Percentiles rank a stretch among this genome's conserved stretches.
phyloP scores from a whole-genome alignment of 2,888 invertebrate species.

The Napeogenes sylphis region DNA sequence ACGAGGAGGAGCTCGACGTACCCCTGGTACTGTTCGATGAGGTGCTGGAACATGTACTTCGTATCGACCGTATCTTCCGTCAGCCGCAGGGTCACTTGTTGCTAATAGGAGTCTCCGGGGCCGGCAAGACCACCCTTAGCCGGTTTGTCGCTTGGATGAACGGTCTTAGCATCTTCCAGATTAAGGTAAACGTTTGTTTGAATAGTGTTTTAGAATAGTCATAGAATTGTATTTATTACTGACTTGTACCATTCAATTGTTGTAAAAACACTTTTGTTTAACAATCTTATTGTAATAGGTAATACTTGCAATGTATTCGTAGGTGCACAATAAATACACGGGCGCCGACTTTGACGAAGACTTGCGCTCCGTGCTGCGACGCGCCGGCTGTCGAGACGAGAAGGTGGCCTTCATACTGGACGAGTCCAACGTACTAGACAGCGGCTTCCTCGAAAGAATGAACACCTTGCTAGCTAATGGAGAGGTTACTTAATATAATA shows the following conservation, averaged over 20 bases:
- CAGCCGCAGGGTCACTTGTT: constrained; percentile 99
- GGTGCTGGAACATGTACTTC: constrained; percentile 98
- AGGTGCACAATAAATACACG: constrained; percentile 99
- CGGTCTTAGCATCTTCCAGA: constrained; percentile 98
- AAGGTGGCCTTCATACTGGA: constrained; percentile 99
- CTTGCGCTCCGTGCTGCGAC: constrained; percentile 89
- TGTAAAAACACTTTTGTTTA: too few species aligned
- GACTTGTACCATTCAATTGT: too few species aligned
- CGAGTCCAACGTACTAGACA: constrained; percentile 99
- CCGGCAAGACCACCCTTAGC: constrained; percentile 99
- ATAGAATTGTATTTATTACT: too few species aligned
- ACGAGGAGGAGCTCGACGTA: constrained; percentile 99
- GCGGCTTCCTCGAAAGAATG: constrained; percentile 99
- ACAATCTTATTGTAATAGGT: too few species aligned
- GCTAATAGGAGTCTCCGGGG: constrained; percentile 98
- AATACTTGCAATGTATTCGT: too few species aligned
- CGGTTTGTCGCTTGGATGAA: constrained; percentile 99
- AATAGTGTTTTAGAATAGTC: too few species aligned
- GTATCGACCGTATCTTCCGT: constrained; percentile 99
- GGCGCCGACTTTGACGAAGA: constrained; percentile 99
- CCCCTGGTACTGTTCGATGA: constrained; percentile 99
- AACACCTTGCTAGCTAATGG: constrained; percentile 99
- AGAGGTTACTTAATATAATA: constrained; percentile 75
- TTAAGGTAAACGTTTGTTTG: constrained; percentile 81
- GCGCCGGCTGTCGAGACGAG: constrained; percentile 96